phyloP scores from a whole-genome alignment of 2,113 vertebrate species.

The Hipposideros armiger region DNA sequence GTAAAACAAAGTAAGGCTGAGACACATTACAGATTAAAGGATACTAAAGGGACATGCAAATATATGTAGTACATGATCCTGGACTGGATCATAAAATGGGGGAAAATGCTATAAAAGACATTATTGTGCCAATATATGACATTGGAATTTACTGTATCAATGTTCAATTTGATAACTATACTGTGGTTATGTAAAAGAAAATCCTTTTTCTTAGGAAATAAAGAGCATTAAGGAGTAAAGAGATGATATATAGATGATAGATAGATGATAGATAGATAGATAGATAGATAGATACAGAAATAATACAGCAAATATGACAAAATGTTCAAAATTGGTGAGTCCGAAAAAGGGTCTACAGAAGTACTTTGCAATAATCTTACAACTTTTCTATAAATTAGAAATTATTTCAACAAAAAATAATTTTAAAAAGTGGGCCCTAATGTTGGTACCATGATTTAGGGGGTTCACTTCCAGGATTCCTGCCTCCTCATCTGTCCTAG shows the following conservation, averaged over 20 bases:
- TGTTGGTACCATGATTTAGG: background rate
- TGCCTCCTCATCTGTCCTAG: background rate
- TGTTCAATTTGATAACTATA: background rate
- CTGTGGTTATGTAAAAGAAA: background rate
- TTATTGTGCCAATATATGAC: background rate
- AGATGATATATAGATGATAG: background rate
- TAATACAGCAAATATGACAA: background rate
- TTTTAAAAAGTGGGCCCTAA: background rate
- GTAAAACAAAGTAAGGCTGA: background rate
- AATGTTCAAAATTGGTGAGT: background rate
- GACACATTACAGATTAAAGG: background rate
- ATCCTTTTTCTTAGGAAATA: background rate
- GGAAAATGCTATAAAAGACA: background rate
- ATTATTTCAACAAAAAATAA: background rate
- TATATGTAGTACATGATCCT: background rate
- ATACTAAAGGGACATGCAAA: background rate
- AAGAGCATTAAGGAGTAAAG: background rate
- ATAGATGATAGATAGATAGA: background rate
- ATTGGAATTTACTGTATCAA: background rate
- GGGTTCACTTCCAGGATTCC: background rate
- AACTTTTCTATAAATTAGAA: slow-evolving; percentile 5
- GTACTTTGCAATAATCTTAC: background rate
- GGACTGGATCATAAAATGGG: background rate
- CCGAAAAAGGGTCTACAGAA: background rate
- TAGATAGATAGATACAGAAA: background rate